phyloP scores from a whole-genome alignment of 2,113 vertebrate species.

The Tapirus terrestris region DNA sequence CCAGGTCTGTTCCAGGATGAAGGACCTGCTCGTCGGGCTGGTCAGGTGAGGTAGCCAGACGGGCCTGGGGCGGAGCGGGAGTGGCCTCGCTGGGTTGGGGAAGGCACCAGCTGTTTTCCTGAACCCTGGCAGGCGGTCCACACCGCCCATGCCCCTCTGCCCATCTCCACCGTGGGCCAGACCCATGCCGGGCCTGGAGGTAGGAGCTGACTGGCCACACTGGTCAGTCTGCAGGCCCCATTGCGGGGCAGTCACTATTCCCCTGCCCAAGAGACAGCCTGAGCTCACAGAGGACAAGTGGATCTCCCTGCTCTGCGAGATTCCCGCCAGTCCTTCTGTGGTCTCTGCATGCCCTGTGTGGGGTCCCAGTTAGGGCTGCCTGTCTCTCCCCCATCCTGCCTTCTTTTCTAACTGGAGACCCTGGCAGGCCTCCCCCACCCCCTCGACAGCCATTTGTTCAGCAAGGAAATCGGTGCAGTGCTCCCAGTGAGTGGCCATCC shows the following conservation, averaged over 20 bases:
- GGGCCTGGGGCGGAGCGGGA: rapidly evolving
- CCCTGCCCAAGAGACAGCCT: background rate
- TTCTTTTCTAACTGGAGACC: background rate
- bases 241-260: rapidly evolving
- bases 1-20: background rate
- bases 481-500: background rate
- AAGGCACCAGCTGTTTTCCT: rapidly evolving
- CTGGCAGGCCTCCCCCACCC: rapidly evolving
- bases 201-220: background rate
- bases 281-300: background rate
- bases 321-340: background rate
- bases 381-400: background rate
- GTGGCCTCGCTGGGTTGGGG: rapidly evolving
- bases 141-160: rapidly evolving
- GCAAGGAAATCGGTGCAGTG: rapidly evolving
- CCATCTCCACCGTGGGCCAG: background rate
- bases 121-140: background rate
- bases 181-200: background rate
- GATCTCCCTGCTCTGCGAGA: background rate
- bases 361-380: background rate
- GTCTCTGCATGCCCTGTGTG: rapidly evolving
- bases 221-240: rapidly evolving
- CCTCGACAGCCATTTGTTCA: rapidly evolving
- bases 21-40: background rate
- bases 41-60: background rate